Conservation (phyloP, 2,888 invertebrate species). For the Steinernema carpocapsae region DNA sequence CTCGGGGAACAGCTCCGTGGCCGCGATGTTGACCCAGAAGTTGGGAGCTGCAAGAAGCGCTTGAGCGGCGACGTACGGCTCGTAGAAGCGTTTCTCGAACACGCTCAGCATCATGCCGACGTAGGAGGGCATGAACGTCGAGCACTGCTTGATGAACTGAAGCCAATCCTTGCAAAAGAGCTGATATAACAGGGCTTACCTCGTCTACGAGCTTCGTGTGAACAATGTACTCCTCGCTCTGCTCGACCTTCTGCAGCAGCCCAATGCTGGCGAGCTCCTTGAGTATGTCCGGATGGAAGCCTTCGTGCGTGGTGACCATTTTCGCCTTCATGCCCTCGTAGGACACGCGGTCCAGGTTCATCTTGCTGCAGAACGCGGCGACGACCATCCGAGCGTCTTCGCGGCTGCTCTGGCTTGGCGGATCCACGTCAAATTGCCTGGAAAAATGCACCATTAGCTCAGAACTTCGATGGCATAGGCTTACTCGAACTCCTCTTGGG, state of each 20-base stretch:
- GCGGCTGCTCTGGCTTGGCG: conserved; percentile 22
- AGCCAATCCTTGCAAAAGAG: background rate
- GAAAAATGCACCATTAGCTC: background rate
- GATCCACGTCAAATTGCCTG: background rate
- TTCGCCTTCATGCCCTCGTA: background rate
- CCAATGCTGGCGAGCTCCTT: conserved; percentile 7
- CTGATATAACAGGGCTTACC: background rate
- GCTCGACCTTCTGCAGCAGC: background rate
- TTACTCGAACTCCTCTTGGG: conserved; percentile 10
- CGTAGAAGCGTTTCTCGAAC: background rate
- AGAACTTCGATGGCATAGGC: background rate
- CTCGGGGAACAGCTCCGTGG: background rate
- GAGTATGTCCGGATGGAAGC: background rate
- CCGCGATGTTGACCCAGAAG: background rate
- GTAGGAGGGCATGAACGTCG: background rate
- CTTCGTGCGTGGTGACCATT: conserved; percentile 15
- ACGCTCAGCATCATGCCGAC: conserved; percentile 3
- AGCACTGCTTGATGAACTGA: conserved; percentile 17
- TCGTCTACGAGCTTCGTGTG: background rate
- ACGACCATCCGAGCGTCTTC: conserved; percentile 13
- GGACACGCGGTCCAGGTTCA: background rate
- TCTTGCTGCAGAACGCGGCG: conserved; percentile 13
- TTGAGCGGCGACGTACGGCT: conserved; percentile 23
- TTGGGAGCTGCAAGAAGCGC: conserved; percentile 13
- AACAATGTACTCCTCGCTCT: background rate